These are phyloP conservation scores for Drosophila santomea DNA, from an alignment of 1,140 invertebrate genomes.

Conservation along the genomic window DNA sequence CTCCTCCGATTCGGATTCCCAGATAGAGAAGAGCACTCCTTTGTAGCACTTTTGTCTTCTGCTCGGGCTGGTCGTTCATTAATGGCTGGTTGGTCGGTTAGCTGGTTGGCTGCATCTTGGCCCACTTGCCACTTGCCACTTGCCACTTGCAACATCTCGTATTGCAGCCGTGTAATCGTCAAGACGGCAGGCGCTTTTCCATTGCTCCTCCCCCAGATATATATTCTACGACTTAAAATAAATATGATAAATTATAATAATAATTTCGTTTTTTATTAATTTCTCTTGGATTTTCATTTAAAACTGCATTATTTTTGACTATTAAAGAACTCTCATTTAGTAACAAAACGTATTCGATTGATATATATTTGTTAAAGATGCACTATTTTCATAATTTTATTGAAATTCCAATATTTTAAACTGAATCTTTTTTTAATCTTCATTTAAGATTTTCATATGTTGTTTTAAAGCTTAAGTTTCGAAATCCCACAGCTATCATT, in stretches of 20 bases:
- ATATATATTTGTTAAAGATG: too few relatives aligned
- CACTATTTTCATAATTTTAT: too few relatives aligned
- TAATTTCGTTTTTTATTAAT: too few relatives aligned
- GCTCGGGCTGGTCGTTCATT: slow-evolving; percentile 51
- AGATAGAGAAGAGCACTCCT: slow-evolving; percentile 46
- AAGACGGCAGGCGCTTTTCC: slow-evolving; percentile 16
- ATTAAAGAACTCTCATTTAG: too few relatives aligned
- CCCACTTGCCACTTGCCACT: slow-evolving; percentile 42
- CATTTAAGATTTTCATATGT: not conserved
- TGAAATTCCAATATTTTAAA: too few relatives aligned
- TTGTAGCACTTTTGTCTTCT: slow-evolving; percentile 41
- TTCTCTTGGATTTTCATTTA: too few relatives aligned
- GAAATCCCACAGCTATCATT: not conserved
- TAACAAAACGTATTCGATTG: too few relatives aligned
- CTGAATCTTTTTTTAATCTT: too few relatives aligned
- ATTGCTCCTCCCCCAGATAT: slow-evolving; percentile 44
- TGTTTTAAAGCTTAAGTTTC: not conserved
- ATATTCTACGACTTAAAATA: not conserved
- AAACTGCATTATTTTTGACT: too few relatives aligned
- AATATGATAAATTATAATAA: too few relatives aligned
- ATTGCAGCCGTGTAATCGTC: slow-evolving; percentile 29
- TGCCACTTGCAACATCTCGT: slow-evolving; percentile 42
- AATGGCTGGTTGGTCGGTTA: slow-evolving; percentile 64
- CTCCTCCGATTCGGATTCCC: slow-evolving; percentile 7
- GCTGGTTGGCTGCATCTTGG: slow-evolving; percentile 52